Evolutionary conservation across 2,888 invertebrate species (phyloP), one percentile per base, ranked within the genome.

Genomic region (Amblyteles armatorius): DNA sequence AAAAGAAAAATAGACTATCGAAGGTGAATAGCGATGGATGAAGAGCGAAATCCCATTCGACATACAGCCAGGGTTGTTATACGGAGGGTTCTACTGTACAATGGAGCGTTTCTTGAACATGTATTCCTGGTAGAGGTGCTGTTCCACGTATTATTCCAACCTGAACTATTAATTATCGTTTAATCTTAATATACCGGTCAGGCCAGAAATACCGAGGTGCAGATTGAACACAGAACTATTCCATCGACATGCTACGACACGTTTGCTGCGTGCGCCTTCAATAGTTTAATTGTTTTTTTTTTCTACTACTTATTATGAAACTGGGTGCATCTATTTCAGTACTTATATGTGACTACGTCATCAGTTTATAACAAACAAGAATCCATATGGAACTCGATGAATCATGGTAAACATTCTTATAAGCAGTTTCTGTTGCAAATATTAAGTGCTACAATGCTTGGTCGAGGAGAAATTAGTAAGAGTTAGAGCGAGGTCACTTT

Each of bases 261-360:
- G 57, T 26, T 13, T 13, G 7, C 9, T 19, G 67, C 65, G 26
- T 9, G 52, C 50, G 57, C 40, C 82, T 85, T 82, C 82, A 22
- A 82, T 82, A 76, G 79, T 85, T 79, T 69, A 67, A 76, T 55
- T 48, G 40, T 71, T 36, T 26, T 72, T 60, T 82, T 84, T 78
- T 84, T 79, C 26, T 52, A 77, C 57, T 79, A 77, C 13, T 76
- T 76, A 67, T 82, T 44, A 79, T 79, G 71, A 82, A 71, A 82
- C 82, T 74, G 82, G 50, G 80, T 79, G 77, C 76, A 76, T 79
- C 63, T 79, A 69, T 79, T 67, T 79, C 44, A 69, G 82, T 79
- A 79, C 82, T 82, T 85, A 82, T 72, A 71, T 65, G 29, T 26
- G 33, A 67, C 65, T 71, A 48, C 50, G 36, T 82, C 71, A 55